Base-by-base conservation (phyloP, 2,888 invertebrate species). In the Polia nebulosa region DNA sequence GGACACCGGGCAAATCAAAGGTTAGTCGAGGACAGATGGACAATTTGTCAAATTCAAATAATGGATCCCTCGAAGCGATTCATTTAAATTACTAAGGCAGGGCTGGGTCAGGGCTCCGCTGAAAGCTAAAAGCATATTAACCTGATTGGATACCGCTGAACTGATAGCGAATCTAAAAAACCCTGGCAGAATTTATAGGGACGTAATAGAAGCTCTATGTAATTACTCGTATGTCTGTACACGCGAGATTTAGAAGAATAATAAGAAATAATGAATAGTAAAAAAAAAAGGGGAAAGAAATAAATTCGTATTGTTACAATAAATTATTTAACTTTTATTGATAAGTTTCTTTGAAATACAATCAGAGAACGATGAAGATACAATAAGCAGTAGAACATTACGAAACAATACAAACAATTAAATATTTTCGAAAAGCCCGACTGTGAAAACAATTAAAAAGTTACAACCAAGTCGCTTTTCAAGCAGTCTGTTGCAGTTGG, bases 41-140 rank as follows among this genome's bases (percentile, higher is more conserved):
- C 65, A 58, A 74, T 69, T 75, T 81, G 63, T 68, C 82, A 83
- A 81, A 76, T 56, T 45, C 61, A 76, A 82, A 82, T 80, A 82
- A 83, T 63, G 41, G 78, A 49, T 60, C 56, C 73, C 79, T 68
- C 63, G 36, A 64, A 77, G 69, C 76, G 75, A 71, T 72, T 72
- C 58, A 71, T 75, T 77, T 70, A 75, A 71, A 81, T 82, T 74
- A 83, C 45, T 34, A 60, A 69, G 58, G 41, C 62, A 56, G 70
- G 74, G 67, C 29, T 62, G 51, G 78, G 75, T 71, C 83, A 81
- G 80, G 83, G 83, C 39, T 69, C 22, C 58, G 41, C 58, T 69
- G 52, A 68, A 81, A 74, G 53, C 69, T 75, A 63, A 71, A 82
- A 82, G 68, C 62, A 67, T 53, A 72, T 73, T 67, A 73, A 53